Conservation (phyloP, 2,113 vertebrate genomes). For the Machaerirhynchus nigripectus region DNA sequence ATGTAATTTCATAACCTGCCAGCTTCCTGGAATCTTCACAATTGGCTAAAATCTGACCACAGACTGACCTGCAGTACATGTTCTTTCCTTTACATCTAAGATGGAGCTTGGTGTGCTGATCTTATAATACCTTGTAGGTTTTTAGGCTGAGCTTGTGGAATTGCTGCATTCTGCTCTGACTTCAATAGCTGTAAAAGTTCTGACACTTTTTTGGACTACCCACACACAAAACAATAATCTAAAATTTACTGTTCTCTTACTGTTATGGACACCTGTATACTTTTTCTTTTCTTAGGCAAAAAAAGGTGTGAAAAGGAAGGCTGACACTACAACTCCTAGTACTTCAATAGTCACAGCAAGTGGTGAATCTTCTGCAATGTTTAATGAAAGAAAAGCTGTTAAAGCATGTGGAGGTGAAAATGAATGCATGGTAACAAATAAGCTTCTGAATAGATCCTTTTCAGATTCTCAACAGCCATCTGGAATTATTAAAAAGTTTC, state of each 20-base stretch:
- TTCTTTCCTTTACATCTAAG: neutral
- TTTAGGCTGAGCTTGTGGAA: neutral
- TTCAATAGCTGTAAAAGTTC: neutral
- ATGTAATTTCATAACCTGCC: neutral
- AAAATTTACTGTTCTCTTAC: neutral
- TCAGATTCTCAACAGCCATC: slow-evolving; percentile 68
- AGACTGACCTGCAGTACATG: neutral
- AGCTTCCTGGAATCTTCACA: neutral
- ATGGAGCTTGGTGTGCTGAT: neutral
- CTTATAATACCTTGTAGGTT: neutral
- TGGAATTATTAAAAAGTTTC: slow-evolving; percentile 53
- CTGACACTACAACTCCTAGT: slow-evolving; percentile 75
- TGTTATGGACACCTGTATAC: neutral
- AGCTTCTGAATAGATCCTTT: slow-evolving; percentile 71
- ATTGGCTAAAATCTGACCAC: neutral
- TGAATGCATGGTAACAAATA: slow-evolving; percentile 57
- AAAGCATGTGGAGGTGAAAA: slow-evolving; percentile 61
- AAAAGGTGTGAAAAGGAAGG: slow-evolving; percentile 86
- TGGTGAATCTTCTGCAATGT: slow-evolving; percentile 40
- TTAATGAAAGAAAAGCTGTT: slow-evolving; percentile 47
- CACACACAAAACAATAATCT: neutral
- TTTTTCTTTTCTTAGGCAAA: slow-evolving; percentile 67
- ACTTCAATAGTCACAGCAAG: slow-evolving; percentile 56
- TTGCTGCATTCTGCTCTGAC: neutral
- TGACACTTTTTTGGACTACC: neutral